Percentiles rank a stretch among this genome's conserved stretches.
These are phyloP conservation scores for Synergus gifuensis DNA, from an alignment of 2,888 invertebrate species.

Conservation along the genomic window DNA sequence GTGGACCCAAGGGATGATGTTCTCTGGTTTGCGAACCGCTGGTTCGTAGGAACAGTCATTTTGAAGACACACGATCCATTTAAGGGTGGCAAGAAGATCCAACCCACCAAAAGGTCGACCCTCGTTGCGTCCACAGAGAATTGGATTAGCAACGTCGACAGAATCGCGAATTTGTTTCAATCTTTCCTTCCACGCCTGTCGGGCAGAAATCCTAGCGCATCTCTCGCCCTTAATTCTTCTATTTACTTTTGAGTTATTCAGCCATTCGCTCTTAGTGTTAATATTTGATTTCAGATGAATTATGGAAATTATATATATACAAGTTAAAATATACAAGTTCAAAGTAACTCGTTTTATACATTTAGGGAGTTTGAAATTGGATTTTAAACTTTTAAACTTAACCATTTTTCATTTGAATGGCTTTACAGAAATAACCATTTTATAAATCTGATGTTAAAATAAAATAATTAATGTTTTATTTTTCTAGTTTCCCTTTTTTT, in stretches of 20 bases:
- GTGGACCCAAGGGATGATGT: slow-evolving; percentile 11
- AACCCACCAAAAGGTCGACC: slow-evolving; percentile 46
- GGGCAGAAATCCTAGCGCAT: slow-evolving; percentile 15
- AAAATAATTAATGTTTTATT: neutral
- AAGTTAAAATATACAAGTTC: too few relatives aligned
- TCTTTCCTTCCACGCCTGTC: slow-evolving; percentile 47
- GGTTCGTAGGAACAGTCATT: slow-evolving; percentile 49
- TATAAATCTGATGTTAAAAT: neutral
- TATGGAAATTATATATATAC: too few relatives aligned
- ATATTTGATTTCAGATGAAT: neutral
- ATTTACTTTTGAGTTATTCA: neutral
- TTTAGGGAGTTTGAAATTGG: neutral
- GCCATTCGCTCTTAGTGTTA: neutral
- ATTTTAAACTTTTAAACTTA: neutral
- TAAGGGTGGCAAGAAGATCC: slow-evolving; percentile 55
- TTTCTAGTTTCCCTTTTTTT: too few relatives aligned
- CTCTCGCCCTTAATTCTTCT: slow-evolving; percentile 3
- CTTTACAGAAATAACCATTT: neutral
- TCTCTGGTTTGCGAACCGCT: slow-evolving; percentile 35
- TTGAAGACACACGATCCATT: slow-evolving; percentile 56
- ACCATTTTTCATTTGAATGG: neutral
- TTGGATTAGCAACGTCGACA: slow-evolving; percentile 53
- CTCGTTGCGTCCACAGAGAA: slow-evolving; percentile 50
- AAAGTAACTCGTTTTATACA: neutral
- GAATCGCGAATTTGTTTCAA: slow-evolving; percentile 55